Evolutionary conservation across 2,888 invertebrate genomes (phyloP).

Genomic region (Gastrophysa polygoni): DNA sequence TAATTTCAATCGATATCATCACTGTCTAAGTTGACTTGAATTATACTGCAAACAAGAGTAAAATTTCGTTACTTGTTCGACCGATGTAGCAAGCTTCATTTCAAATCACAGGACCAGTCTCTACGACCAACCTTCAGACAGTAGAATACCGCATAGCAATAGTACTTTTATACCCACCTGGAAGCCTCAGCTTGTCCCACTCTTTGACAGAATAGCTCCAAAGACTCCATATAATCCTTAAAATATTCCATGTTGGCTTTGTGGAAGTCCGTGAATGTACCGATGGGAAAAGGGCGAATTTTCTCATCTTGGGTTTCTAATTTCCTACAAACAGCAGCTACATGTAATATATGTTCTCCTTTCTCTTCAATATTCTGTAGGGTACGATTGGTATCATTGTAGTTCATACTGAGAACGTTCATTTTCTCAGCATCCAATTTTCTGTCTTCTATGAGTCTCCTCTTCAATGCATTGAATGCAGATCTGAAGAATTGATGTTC

Average conservation of each 20-base stretch:
- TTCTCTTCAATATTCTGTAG: conserved; percentile 64
- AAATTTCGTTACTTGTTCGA: too few relatives aligned
- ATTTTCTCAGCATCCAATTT: conserved; percentile 63
- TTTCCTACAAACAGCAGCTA: conserved; percentile 69
- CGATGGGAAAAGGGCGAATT: conserved; percentile 53
- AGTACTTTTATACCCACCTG: conserved; percentile 38
- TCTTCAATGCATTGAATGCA: conserved; percentile 57
- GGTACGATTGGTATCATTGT: conserved; percentile 64
- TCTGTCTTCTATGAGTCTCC: conserved; percentile 61
- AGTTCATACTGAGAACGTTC: conserved; percentile 66
- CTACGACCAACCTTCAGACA: too few relatives aligned
- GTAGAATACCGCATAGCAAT: too few relatives aligned
- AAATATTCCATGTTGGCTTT: conserved; percentile 17
- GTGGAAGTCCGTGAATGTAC: conserved; percentile 19
- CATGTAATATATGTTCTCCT: conserved; percentile 65
- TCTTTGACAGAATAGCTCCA: conserved; percentile 52
- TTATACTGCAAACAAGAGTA: too few relatives aligned
- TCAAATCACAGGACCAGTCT: too few relatives aligned
- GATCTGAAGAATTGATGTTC: conserved; percentile 55
- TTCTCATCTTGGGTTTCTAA: conserved; percentile 69
- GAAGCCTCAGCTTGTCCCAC: conserved; percentile 49
- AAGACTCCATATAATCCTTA: conserved; percentile 28
- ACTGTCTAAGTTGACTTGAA: too few relatives aligned
- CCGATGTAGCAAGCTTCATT: too few relatives aligned
- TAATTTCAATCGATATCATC: too few relatives aligned